Conservation (phyloP, 2,888 invertebrate genomes). For the Flexamia atlantica region DNA sequence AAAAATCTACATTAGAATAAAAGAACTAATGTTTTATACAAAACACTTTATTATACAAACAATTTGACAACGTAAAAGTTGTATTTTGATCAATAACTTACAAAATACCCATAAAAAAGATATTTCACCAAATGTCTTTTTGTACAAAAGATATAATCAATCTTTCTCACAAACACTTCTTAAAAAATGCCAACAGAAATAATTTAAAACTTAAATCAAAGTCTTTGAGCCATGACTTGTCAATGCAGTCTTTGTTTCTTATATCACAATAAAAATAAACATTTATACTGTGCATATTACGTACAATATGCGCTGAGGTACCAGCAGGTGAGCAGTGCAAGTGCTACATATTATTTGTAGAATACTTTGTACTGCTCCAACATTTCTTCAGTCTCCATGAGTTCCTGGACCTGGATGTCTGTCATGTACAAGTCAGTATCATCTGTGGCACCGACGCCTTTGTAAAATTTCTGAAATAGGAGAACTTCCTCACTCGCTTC, state of each 20-base stretch:
- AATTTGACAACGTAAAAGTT: not conserved
- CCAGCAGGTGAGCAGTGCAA: not conserved
- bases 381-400: slow-evolving; percentile 53
- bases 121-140: slow-evolving; percentile 11
- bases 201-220: slow-evolving; percentile 31
- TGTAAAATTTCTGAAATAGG: slow-evolving; percentile 56
- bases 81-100: slow-evolving; percentile 23
- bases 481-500: slow-evolving; percentile 52
- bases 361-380: slow-evolving; percentile 26
- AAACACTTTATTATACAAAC: not conserved
- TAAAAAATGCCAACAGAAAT: not conserved
- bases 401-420: slow-evolving; percentile 43
- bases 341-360: not conserved
- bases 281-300: not conserved
- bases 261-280: not conserved
- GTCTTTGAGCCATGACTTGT: slow-evolving; percentile 27
- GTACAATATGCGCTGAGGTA: too few relatives aligned
- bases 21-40: too few relatives aligned
- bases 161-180: not conserved
- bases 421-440: slow-evolving; percentile 31
- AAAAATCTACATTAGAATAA: too few relatives aligned
- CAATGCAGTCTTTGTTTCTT: not conserved
- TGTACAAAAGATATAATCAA: not conserved
- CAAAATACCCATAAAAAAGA: not conserved
- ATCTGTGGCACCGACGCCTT: slow-evolving; percentile 42